A percentile compares a stretch with the other conserved stretches of the same genome.
Evolutionary conservation across 2,797 vertebrate genomes (phyloP).

Genomic region (Ammospiza maritima): DNA sequence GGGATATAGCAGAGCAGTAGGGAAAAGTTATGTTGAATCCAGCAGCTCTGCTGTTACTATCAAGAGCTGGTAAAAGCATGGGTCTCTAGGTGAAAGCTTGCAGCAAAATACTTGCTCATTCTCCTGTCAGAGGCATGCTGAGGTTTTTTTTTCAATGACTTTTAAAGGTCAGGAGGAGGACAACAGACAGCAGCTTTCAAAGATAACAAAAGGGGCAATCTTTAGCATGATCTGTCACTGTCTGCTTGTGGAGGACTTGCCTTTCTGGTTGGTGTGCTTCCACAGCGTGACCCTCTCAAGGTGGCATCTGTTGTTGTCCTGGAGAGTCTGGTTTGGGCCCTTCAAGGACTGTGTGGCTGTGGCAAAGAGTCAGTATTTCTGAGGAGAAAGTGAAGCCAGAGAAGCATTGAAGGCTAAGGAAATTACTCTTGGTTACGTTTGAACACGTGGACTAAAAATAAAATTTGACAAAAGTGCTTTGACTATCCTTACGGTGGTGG

Average conservation of each 20-base stretch:
- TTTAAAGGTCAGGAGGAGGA: slow-evolving; percentile 43
- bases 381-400: not conserved
- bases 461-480: not conserved
- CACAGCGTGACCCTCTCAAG: not conserved
- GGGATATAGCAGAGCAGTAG: not conserved
- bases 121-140: not conserved
- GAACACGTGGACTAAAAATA: not conserved
- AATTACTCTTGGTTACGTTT: not conserved
- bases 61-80: not conserved
- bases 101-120: not conserved
- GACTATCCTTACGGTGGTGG: not conserved
- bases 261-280: not conserved
- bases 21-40: not conserved
- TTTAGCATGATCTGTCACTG: not conserved
- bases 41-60: not conserved
- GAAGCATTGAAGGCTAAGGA: not conserved
- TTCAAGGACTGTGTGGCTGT: not conserved
- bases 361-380: not conserved
- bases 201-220: not conserved
- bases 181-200: not conserved
- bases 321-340: not conserved
- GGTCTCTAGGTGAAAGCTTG: not conserved
- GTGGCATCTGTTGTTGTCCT: not conserved
- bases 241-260: not conserved
- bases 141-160: slow-evolving; percentile 11